These are phyloP conservation scores for Ennomos fuscantarius DNA, from an alignment of 2,888 invertebrate genomes.

Conservation along the genomic window DNA sequence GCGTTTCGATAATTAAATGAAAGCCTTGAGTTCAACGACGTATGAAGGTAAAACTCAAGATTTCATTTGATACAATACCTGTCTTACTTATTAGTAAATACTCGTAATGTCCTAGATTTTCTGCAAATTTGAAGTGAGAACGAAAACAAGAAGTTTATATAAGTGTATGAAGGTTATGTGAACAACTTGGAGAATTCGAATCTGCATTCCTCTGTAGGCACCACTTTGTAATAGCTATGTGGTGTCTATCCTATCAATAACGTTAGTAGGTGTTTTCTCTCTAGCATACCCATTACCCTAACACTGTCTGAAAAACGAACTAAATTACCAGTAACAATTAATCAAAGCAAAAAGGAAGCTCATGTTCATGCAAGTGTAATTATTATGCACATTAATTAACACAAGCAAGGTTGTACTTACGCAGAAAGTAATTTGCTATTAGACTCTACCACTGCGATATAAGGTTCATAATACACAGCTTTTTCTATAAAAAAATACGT, in stretches of 20 bases:
- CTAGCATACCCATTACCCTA: slow-evolving; percentile 29
- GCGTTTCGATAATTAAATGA: too few relatives aligned
- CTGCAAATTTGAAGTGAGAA: too few relatives aligned
- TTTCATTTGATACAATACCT: too few relatives aligned
- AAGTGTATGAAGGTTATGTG: too few relatives aligned
- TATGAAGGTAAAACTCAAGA: too few relatives aligned
- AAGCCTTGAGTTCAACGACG: too few relatives aligned
- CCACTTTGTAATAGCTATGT: background rate
- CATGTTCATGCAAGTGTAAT: slow-evolving; percentile 78
- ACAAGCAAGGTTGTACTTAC: slow-evolving; percentile 35
- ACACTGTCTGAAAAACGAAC: slow-evolving; percentile 61
- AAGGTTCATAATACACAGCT: slow-evolving; percentile 24
- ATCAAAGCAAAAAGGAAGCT: slow-evolving; percentile 83
- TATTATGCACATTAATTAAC: slow-evolving; percentile 85
- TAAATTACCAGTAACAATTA: slow-evolving; percentile 77
- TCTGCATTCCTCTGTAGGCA: too few relatives aligned
- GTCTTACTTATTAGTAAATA: too few relatives aligned
- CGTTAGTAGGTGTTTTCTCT: slow-evolving; percentile 8
- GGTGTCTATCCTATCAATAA: slow-evolving; percentile 22
- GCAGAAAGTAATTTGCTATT: slow-evolving; percentile 3
- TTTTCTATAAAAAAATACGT: slow-evolving; percentile 48
- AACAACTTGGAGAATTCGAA: too few relatives aligned
- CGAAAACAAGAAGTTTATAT: too few relatives aligned
- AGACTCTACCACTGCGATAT: slow-evolving; percentile 20
- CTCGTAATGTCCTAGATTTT: too few relatives aligned